phyloP scores from a whole-genome alignment of 2,888 invertebrate genomes.

The Aplocera efformata region DNA sequence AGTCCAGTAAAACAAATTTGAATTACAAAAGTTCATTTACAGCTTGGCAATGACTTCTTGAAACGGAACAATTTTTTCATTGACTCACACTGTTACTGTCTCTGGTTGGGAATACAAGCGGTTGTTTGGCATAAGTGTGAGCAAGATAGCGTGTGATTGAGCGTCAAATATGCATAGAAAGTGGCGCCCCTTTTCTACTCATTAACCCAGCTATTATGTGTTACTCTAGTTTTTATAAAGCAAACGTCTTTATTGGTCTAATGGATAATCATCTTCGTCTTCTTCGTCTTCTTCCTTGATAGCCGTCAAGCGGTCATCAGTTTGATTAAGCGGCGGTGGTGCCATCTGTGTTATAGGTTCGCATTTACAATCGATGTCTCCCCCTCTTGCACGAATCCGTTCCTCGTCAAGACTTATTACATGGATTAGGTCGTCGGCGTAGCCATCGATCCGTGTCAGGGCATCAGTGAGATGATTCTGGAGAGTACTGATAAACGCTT shows the following conservation, averaged over 20 bases:
- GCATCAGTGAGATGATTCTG: slow-evolving; percentile 46
- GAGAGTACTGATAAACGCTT: slow-evolving; percentile 27
- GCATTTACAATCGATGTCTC: slow-evolving; percentile 30
- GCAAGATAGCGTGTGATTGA: too few species aligned
- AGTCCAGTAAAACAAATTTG: too few species aligned
- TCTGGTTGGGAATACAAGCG: too few species aligned
- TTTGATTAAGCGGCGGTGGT: background rate
- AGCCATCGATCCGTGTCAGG: slow-evolving; percentile 49
- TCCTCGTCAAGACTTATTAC: slow-evolving; percentile 55
- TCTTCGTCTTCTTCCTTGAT: slow-evolving; percentile 56
- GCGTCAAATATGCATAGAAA: too few species aligned
- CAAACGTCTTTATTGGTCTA: slow-evolving; percentile 25
- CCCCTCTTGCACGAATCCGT: slow-evolving; percentile 45
- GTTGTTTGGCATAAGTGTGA: too few species aligned
- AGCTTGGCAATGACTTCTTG: too few species aligned
- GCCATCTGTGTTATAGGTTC: background rate
- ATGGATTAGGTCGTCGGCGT: slow-evolving; percentile 47
- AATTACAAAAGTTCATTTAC: too few species aligned
- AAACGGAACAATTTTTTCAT: too few species aligned
- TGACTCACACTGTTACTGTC: too few species aligned
- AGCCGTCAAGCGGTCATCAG: slow-evolving; percentile 36
- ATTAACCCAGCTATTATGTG: background rate
- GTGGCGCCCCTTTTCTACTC: too few species aligned
- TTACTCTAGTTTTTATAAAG: background rate
- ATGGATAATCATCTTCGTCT: slow-evolving; percentile 53